A percentile compares a stretch with the other conserved stretches of the same genome.
Conservation (phyloP, 2,113 vertebrate genomes). For the Cinclus mexicanus region DNA sequence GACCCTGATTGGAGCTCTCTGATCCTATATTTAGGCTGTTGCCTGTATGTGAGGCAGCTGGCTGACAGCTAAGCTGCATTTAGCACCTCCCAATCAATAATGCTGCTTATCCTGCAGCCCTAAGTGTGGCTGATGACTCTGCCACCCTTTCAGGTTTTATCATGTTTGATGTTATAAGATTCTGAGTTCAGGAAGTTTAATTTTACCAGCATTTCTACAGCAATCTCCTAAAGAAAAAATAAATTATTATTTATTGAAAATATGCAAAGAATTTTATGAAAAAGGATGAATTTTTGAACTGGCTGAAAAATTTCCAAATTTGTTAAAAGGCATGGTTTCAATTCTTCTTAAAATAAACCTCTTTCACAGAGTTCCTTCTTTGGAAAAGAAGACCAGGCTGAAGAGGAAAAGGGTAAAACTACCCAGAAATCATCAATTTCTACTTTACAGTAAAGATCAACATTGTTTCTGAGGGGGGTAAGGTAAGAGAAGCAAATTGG, state of each 20-base stretch:
- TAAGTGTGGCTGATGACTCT: not conserved
- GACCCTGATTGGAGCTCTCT: not conserved
- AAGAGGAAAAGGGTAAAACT: not conserved
- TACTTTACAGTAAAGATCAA: not conserved
- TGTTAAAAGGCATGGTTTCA: not conserved
- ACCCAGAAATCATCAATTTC: not conserved
- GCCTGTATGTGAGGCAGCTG: not conserved
- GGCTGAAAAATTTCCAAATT: not conserved
- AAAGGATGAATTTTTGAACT: not conserved
- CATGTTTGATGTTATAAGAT: not conserved
- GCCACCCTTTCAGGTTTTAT: not conserved
- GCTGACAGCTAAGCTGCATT: not conserved
- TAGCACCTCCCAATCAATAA: not conserved
- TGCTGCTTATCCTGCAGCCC: not conserved
- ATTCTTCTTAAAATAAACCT: not conserved
- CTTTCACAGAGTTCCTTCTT: not conserved
- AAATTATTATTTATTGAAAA: not conserved
- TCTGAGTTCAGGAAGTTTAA: not conserved
- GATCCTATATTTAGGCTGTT: not conserved
- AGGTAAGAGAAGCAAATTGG: not conserved
- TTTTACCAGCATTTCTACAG: not conserved
- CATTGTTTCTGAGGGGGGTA: not conserved
- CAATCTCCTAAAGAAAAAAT: not conserved
- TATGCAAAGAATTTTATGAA: not conserved
- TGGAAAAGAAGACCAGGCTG: not conserved